phyloP scores from a whole-genome alignment of 2,113 vertebrate genomes.

The Cairina moschata region DNA sequence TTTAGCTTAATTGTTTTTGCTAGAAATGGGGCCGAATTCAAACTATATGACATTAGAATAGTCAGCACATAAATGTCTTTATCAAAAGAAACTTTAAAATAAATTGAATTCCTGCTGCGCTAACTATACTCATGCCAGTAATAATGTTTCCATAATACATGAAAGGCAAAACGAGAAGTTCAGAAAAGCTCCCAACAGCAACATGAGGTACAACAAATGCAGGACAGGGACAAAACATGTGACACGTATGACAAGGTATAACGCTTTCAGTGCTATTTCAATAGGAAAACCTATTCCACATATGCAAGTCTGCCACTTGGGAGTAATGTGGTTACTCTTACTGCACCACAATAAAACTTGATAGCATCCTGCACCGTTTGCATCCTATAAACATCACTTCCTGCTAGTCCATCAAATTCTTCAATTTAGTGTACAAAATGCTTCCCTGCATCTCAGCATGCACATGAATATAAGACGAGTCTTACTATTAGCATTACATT shows the following conservation, averaged over 20 bases:
- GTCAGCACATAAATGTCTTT: not conserved
- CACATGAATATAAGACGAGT: not conserved
- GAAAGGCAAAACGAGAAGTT: not conserved
- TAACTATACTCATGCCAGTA: not conserved
- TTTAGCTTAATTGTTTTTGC: not conserved
- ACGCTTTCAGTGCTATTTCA: not conserved
- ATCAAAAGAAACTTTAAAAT: conserved; percentile 21
- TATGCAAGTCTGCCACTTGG: not conserved
- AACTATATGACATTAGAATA: not conserved
- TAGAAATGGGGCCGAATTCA: not conserved
- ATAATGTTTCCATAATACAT: conserved; percentile 18
- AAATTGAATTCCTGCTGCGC: not conserved
- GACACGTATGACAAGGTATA: not conserved
- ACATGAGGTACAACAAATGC: not conserved
- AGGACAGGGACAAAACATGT: not conserved
- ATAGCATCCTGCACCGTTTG: conserved; percentile 47
- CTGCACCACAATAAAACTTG: conserved; percentile 21
- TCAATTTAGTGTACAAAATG: conserved; percentile 15
- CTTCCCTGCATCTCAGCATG: conserved; percentile 25
- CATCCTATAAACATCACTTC: conserved; percentile 58
- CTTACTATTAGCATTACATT: not conserved
- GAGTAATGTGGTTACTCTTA: conserved; percentile 16
- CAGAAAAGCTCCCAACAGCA: not conserved
- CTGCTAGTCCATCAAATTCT: conserved; percentile 56
- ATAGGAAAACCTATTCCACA: not conserved